Percentiles rank a stretch among this genome's conserved stretches.
Conservation (phyloP, 2,113 vertebrate genomes). For the Otolemur garnettii region DNA sequence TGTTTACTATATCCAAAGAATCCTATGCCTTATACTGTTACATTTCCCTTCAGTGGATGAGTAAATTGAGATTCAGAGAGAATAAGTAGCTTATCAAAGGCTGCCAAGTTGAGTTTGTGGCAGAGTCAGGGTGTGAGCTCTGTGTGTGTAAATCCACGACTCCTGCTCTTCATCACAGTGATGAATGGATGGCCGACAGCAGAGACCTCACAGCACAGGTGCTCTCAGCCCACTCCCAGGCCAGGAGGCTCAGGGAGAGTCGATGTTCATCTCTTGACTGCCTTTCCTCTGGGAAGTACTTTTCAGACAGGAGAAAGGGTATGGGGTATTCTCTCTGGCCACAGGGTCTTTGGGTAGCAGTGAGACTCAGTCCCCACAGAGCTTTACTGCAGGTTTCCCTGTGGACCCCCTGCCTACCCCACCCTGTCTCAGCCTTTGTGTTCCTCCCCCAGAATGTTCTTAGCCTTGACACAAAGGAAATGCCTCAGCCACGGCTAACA, state of each 20-base stretch:
- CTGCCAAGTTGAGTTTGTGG: background rate
- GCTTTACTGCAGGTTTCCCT: background rate
- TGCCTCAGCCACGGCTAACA: background rate
- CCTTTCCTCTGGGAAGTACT: background rate
- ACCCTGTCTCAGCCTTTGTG: background rate
- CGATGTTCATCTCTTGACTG: background rate
- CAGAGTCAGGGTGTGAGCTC: background rate
- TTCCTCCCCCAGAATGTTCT: slow-evolving; percentile 16
- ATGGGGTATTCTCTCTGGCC: background rate
- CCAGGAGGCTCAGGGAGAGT: background rate
- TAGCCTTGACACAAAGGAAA: background rate
- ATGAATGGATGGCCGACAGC: background rate
- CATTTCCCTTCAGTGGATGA: background rate
- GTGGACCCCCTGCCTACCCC: too few relatives aligned
- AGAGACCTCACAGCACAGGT: background rate
- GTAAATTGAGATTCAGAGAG: background rate
- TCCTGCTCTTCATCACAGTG: background rate
- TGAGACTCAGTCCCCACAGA: background rate
- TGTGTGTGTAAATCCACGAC: background rate
- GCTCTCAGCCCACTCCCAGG: background rate
- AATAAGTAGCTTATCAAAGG: background rate
- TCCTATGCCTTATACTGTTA: background rate
- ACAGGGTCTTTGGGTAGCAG: background rate
- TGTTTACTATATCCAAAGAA: background rate
- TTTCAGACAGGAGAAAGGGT: slow-evolving; percentile 13